phyloP scores from a whole-genome alignment of 2,797 vertebrate genomes.

The Danio tinwini region DNA sequence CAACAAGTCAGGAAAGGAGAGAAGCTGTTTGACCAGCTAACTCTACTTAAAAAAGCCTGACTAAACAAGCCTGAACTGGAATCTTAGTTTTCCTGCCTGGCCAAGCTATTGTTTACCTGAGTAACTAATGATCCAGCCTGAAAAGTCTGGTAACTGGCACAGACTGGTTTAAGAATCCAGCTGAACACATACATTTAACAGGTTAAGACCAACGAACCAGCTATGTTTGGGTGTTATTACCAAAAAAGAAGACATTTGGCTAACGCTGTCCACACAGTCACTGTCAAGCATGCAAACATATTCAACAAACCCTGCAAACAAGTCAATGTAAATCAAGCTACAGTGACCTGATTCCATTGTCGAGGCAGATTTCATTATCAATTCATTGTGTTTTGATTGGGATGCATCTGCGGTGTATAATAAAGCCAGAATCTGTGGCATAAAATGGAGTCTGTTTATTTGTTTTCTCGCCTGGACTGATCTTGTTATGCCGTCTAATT shows the following conservation, averaged over 20 bases:
- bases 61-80: background rate
- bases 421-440: slow-evolving; percentile 69
- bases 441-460: slow-evolving; percentile 69
- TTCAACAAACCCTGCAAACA: slow-evolving; percentile 13
- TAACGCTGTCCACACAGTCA: background rate
- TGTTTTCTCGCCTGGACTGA: slow-evolving; percentile 59
- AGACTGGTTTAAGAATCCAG: background rate
- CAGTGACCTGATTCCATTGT: slow-evolving; percentile 33
- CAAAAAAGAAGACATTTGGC: background rate
- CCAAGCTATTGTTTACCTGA: background rate
- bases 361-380: slow-evolving; percentile 3
- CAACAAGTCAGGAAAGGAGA: background rate
- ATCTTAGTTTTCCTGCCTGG: background rate
- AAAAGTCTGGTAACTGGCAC: background rate
- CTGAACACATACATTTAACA: background rate
- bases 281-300: slow-evolving; percentile 11
- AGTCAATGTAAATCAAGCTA: slow-evolving; percentile 37
- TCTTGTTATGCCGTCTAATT: slow-evolving; percentile 66
- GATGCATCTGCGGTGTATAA: slow-evolving; percentile 63
- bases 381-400: slow-evolving; percentile 33
- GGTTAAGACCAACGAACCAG: background rate
- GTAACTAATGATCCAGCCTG: background rate
- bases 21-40: background rate
- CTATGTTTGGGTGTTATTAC: background rate
- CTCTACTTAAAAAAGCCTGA: background rate